These are phyloP conservation scores for Chaunax sp. DNA, from an alignment of 2,797 vertebrate species.

Conservation along the genomic window DNA sequence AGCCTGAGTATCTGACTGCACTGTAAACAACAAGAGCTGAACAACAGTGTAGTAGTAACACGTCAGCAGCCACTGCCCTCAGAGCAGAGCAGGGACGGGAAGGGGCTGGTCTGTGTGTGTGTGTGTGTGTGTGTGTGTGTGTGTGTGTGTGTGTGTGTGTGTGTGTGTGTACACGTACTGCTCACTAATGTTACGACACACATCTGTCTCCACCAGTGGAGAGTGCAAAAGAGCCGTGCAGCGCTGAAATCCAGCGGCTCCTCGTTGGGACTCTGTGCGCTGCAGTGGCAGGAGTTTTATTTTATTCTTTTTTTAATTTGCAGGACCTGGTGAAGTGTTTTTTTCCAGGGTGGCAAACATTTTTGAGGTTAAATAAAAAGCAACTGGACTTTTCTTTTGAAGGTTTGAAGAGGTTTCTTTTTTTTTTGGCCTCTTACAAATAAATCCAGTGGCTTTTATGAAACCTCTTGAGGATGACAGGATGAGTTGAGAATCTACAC, in stretches of 20 bases:
- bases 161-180: slow-evolving; percentile 1
- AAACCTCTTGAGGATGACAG: too few relatives aligned
- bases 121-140: neutral
- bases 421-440: too few relatives aligned
- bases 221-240: slow-evolving; percentile 12
- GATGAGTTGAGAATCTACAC: too few relatives aligned
- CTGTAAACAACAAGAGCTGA: slow-evolving; percentile 81
- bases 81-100: slow-evolving; percentile 60
- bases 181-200: slow-evolving; percentile 50
- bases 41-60: slow-evolving; percentile 87
- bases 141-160: neutral
- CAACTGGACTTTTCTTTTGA: too few relatives aligned
- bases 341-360: neutral
- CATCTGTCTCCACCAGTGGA: slow-evolving; percentile 34
- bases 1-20: slow-evolving; percentile 66
- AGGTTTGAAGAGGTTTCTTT: too few relatives aligned
- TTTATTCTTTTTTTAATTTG: neutral
- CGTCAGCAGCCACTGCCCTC: slow-evolving; percentile 84
- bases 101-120: slow-evolving; percentile 58
- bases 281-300: slow-evolving; percentile 10
- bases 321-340: neutral
- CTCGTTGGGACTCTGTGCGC: too few relatives aligned
- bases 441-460: too few relatives aligned
- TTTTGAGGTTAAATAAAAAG: too few relatives aligned
- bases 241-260: slow-evolving; percentile 21